Evolutionary conservation across 2,888 invertebrate species (phyloP).

Genomic region (Pandemis heparana): DNA sequence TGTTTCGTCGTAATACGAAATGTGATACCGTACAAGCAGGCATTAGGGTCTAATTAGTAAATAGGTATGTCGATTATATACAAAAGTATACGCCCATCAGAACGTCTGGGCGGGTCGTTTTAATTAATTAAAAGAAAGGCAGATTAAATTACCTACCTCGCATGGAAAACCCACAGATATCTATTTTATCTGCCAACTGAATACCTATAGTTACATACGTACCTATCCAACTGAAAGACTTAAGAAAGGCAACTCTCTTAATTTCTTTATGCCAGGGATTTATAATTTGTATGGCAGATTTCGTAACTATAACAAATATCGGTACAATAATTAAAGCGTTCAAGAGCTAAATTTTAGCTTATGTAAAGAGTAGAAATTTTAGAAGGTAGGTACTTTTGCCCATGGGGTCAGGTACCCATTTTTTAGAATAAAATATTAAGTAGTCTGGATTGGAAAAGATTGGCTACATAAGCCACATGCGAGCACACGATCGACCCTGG

Average conservation of each 20-base stretch:
- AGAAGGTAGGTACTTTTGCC: too few relatives aligned
- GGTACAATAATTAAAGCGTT: too few relatives aligned
- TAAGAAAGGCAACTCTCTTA: background rate
- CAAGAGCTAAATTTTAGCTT: too few relatives aligned
- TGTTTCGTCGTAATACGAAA: conserved; percentile 17
- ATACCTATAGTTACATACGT: too few relatives aligned
- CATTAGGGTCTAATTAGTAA: conserved; percentile 10
- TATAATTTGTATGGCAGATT: background rate
- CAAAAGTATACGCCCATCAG: background rate
- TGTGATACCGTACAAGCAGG: background rate
- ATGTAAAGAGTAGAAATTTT: too few relatives aligned
- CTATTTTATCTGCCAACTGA: background rate
- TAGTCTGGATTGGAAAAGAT: background rate
- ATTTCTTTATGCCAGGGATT: background rate
- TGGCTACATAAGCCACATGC: too few relatives aligned
- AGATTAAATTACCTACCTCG: background rate
- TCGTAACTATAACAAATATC: background rate
- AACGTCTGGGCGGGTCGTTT: background rate
- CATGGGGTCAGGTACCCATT: too few relatives aligned
- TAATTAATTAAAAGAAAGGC: background rate
- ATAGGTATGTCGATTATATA: background rate
- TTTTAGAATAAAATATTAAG: too few relatives aligned
- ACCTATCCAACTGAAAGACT: background rate
- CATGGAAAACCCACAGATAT: background rate
- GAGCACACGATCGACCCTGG: too few relatives aligned